Conservation (phyloP, 2,113 vertebrate genomes). For the Lophotis ruficrista region DNA sequence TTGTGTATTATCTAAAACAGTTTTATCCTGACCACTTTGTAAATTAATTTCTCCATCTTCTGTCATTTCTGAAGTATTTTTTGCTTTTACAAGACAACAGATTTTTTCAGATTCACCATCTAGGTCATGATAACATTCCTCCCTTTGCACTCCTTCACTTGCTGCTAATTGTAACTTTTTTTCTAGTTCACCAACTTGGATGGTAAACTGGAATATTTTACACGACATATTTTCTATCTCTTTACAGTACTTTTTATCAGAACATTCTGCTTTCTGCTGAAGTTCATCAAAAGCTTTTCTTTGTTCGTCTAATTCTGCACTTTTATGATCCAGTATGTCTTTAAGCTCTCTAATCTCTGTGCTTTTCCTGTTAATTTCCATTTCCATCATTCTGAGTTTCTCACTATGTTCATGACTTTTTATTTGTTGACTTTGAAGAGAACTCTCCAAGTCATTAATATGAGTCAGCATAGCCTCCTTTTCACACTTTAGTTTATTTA, state of each 20-base stretch:
- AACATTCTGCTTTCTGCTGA: constrained; percentile 67
- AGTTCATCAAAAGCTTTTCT: constrained; percentile 75
- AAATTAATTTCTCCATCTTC: not conserved
- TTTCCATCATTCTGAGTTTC: constrained; percentile 71
- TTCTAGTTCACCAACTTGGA: constrained; percentile 75
- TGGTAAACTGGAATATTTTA: constrained; percentile 77
- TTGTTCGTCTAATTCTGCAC: constrained; percentile 78
- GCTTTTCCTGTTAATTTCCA: constrained; percentile 73
- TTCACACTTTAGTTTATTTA: constrained; percentile 76
- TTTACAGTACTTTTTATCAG: constrained; percentile 81
- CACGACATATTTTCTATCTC: constrained; percentile 81
- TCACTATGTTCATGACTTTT: constrained; percentile 67
- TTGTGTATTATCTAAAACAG: constrained; percentile 42
- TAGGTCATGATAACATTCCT: constrained; percentile 72
- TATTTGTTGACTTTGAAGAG: constrained; percentile 66
- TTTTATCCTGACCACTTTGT: constrained; percentile 7
- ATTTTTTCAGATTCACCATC: constrained; percentile 74
- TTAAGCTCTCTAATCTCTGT: constrained; percentile 79
- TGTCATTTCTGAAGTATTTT: constrained; percentile 64
- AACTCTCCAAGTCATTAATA: constrained; percentile 78
- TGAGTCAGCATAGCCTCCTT: constrained; percentile 76
- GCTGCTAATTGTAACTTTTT: constrained; percentile 72
- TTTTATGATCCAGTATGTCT: constrained; percentile 76
- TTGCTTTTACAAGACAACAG: constrained; percentile 65
- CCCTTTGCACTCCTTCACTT: constrained; percentile 71